A percentile compares a stretch with the other conserved stretches of the same genome.
Conservation (phyloP, 1,140 invertebrate genomes). For the Drosophila erecta region DNA sequence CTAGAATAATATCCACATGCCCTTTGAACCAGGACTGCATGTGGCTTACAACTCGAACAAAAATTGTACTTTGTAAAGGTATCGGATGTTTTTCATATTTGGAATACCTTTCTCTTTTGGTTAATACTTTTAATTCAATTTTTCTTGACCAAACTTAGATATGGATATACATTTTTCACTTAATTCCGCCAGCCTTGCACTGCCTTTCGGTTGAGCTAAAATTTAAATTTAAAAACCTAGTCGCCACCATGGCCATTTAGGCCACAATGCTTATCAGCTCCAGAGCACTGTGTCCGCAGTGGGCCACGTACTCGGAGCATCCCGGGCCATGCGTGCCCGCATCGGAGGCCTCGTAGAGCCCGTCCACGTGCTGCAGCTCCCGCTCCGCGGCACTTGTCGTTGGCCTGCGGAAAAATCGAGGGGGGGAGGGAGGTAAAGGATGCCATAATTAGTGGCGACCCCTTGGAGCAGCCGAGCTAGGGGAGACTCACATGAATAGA, state of each 20-base stretch:
- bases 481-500: slow-evolving; percentile 85
- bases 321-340: slow-evolving; percentile 55
- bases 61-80: too few relatives aligned
- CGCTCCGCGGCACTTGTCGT: slow-evolving; percentile 60
- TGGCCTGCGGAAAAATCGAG: slow-evolving; percentile 33
- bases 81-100: too few relatives aligned
- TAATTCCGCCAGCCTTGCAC: too few relatives aligned
- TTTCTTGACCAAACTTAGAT: too few relatives aligned
- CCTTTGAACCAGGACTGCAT: slow-evolving; percentile 17
- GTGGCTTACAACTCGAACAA: neutral
- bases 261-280: slow-evolving; percentile 68
- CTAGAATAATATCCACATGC: neutral
- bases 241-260: slow-evolving; percentile 31
- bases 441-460: slow-evolving; percentile 51
- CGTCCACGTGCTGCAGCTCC: slow-evolving; percentile 60
- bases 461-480: neutral
- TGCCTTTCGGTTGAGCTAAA: neutral
- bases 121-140: too few relatives aligned
- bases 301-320: slow-evolving; percentile 66
- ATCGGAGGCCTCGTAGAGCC: slow-evolving; percentile 57
- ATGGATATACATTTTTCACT: neutral
- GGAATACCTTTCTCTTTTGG: too few relatives aligned
- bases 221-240: neutral
- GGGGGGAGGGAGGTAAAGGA: slow-evolving; percentile 1
- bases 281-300: slow-evolving; percentile 61